Evolutionary conservation across 1,140 invertebrate species (phyloP), one percentile per base, ranked within the genome.

Genomic region (Zaprionus taronus): DNA sequence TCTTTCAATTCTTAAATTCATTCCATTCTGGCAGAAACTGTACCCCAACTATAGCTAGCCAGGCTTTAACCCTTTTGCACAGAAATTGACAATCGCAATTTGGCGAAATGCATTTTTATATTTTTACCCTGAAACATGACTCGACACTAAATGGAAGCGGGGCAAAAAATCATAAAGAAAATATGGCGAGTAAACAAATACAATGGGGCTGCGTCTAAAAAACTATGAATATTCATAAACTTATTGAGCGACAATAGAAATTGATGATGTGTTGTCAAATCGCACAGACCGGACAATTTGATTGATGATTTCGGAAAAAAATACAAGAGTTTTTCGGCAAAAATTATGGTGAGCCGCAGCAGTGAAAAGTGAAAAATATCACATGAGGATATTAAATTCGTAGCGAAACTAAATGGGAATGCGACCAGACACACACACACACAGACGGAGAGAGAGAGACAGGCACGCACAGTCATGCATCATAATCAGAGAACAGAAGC

Each of bases 221-320:
- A 79, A 89, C 85, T 89, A 89, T 89, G 85, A 89, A 89, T 89
- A 89, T 89, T 89, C 85, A 89, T 89, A 90, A 89, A 89, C 80
- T 77, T 80, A 90, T 89, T 90, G 81, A 85, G 85, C 76, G 74
- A 79, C 85, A 89, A 89, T 89, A 90, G 85, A 90, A 82, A 85
- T 84, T 85, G 85, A 89, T 89, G 85, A 89, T 90, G 79, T 90
- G 85, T 81, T 85, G 85, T 90, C 85, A 84, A 87, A 87, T 87
- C 41, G 80, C 58, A 73, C 15, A 61, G 62, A 83, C 24, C 36
- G 36, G 61, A 80, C 64, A 62, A 72, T 78, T 87, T 80, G 85
- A 90, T 90, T 85, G 85, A 89, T 85, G 84, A 75, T 76, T 51
- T 51, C 47, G 4, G n/a, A 69, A 70, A 79, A 79, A 82, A 79